Evolutionary conservation across 2,113 vertebrate species (phyloP), one percentile per base, ranked within the genome.

Genomic region (Hippocampus zosterae): DNA sequence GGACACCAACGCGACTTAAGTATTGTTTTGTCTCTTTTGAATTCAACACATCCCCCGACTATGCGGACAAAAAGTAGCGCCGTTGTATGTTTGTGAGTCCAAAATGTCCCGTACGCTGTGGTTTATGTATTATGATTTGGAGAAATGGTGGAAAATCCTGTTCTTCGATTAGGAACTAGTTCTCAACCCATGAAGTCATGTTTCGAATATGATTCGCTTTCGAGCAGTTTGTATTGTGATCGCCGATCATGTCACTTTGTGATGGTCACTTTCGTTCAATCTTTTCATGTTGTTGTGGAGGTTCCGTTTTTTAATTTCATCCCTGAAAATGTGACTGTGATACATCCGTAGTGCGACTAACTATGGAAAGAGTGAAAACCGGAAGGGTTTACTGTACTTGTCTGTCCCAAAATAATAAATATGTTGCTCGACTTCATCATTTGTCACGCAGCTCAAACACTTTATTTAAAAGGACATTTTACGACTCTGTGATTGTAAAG

Each of bases 381-480:
- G 27, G 76, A 68, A 46, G 65, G 74, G 68, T 71, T 81, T 67
- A 59, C 70, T 71, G 80, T 67, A 59, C 70, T 63, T 64, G 69
- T 69, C 68, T 85, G 83, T 85, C 65, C 69, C 69, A 74, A 73
- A 25, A 62, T 76, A 87, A 79, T 85, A 89, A 90, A 90, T 70
- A 77, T 70, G 12, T 64, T 21, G 15, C 33, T 37, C 57, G 21
- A 41, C 7, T 71, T 37, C 16, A 59, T 57, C 5, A 23, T 29
- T 62, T 63, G 65, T 37, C 27, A 33, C 29, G 37, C 25, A 16
- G n/a, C 33, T 37, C 33, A 37, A 37, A 37, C 33, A 5, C 33
- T 37, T 37, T 6, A 37, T 37, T 37, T 37, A 37, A 37, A 37
- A 37, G 6, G 33, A 37, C 33, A 37, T 37, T 37, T 37, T 37